Conservation (phyloP, 2,113 vertebrate species). For the Indri indri region DNA sequence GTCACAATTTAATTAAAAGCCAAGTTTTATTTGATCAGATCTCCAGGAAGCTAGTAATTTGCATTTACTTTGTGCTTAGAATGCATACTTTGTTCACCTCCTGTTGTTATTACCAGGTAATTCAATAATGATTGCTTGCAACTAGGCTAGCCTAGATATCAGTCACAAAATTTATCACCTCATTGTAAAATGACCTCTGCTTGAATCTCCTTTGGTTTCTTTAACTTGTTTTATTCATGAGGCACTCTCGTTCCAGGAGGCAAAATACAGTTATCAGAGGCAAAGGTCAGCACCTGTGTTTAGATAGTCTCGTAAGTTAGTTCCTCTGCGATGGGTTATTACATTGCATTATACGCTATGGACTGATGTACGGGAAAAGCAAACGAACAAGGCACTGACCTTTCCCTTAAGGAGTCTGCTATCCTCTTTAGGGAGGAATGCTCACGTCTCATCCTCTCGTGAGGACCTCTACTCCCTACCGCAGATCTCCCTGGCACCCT, state of each 20-base stretch:
- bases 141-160: background rate
- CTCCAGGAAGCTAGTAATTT: slow-evolving; percentile 79
- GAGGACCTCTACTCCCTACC: background rate
- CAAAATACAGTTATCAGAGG: slow-evolving; percentile 13
- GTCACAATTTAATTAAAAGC: slow-evolving; percentile 84
- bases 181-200: slow-evolving; percentile 30
- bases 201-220: slow-evolving; percentile 38
- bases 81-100: slow-evolving; percentile 73
- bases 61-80: slow-evolving; percentile 76
- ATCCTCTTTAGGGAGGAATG: background rate
- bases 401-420: background rate
- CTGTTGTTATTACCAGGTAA: slow-evolving; percentile 69
- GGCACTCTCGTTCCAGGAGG: background rate
- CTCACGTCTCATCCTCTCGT: background rate
- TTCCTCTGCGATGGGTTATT: background rate
- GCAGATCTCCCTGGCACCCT: background rate
- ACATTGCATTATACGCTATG: background rate
- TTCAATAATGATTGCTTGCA: slow-evolving; percentile 57
- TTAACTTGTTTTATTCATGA: slow-evolving; percentile 64
- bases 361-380: background rate
- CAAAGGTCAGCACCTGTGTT: slow-evolving; percentile 38
- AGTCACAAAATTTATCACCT: slow-evolving; percentile 64
- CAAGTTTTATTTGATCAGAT: slow-evolving; percentile 82
- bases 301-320: slow-evolving; percentile 5
- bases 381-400: background rate